phyloP scores from a whole-genome alignment of 2,888 invertebrate genomes.

The Malthinus flaveolus region DNA sequence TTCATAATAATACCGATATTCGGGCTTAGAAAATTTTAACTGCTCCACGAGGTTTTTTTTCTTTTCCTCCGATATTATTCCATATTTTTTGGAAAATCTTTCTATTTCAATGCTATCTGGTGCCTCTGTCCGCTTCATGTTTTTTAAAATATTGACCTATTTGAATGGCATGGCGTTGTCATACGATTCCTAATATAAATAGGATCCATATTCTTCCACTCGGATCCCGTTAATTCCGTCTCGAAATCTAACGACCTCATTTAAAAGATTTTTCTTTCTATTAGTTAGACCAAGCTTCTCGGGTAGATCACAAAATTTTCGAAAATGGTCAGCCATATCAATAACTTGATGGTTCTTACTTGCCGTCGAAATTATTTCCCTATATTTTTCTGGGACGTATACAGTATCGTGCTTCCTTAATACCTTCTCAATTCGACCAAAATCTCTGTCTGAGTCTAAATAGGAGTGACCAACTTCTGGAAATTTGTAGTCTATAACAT shows the following conservation, averaged over 20 bases:
- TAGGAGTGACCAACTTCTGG: constrained; percentile 44
- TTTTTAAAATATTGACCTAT: background rate
- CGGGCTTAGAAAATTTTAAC: too few species aligned
- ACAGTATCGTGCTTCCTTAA: constrained; percentile 39
- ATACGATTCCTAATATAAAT: background rate
- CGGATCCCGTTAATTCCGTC: background rate
- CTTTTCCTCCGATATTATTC: too few species aligned
- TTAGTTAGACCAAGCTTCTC: background rate
- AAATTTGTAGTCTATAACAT: constrained; percentile 43
- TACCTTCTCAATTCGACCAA: constrained; percentile 42
- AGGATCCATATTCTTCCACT: background rate
- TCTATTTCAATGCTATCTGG: too few species aligned
- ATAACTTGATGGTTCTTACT: constrained; percentile 33
- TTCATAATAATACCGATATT: too few species aligned
- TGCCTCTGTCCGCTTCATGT: background rate
- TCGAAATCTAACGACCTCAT: background rate
- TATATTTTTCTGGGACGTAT: constrained; percentile 39
- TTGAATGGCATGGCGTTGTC: background rate
- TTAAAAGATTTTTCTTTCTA: background rate
- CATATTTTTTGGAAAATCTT: too few species aligned
- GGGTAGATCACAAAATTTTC: constrained; percentile 26
- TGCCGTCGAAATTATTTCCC: constrained; percentile 35
- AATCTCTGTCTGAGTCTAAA: constrained; percentile 45
- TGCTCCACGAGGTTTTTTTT: too few species aligned
- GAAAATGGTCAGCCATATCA: constrained; percentile 35